Base-by-base conservation (phyloP, 2,888 invertebrate genomes). In the Cordylochernes scorpioides region DNA sequence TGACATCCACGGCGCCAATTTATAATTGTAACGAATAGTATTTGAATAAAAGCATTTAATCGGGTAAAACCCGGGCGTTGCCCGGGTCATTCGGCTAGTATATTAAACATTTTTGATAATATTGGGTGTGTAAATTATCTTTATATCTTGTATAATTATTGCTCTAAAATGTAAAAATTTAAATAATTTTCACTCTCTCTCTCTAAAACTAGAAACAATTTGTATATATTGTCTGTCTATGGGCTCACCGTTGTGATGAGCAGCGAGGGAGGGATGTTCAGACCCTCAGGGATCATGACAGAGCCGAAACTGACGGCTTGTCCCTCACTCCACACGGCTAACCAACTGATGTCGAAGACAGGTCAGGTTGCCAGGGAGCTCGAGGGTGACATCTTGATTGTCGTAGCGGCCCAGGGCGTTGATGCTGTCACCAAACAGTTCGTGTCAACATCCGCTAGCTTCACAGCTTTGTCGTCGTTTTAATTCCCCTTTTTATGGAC, bases 201-300 rank as follows among this genome's bases (percentile, higher is more conserved):
- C 8, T 19, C 19, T 8, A 19, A 19, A 19, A 19, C 19, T 19
- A 19, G 19, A 19, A 19, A 9, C n/a, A 19, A 9, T 19, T 19
- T 9, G n/a, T 19, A 19, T 19, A 22, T 22, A 6, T 14, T 22
- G 12, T 15, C n/a, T 25, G 15, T 3, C 25, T 25, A n/a, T 10
- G 9, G 5, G 47, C 53, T 49, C 45, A 56, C 57, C 30, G 51
- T 43, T 25, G 55, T 42, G 54, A 68, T 65, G 5, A 69, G 59
- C 36, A 70, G 53, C n/a, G 74, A 71, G 24, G 82, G 80, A 26
- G 82, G 82, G 34, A 84, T 78, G 57, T 77, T 77, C 28, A 77
- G 59, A 17, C 65, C 65, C 44, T 72, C 71, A 2, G 75, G 70
- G 46, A 82, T 65, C 16, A 74, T 64, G 34, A 71, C 65, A 19